phyloP scores from a whole-genome alignment of 2,113 vertebrate genomes.

The Lepisosteus osseus region DNA sequence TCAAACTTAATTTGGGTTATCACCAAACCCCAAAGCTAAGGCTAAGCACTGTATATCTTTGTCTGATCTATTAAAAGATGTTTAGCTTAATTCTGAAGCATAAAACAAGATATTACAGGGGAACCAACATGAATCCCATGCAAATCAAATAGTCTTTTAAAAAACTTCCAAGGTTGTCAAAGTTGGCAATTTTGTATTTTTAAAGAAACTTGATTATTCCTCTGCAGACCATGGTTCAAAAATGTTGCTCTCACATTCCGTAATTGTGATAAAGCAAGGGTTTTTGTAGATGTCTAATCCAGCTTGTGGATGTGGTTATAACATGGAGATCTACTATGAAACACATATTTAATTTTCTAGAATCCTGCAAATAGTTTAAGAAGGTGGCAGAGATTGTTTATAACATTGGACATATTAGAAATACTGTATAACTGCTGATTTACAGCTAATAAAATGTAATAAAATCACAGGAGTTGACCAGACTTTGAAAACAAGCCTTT shows the following conservation, averaged over 20 bases:
- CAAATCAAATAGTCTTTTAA: neutral
- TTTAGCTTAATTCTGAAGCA: slow-evolving; percentile 1
- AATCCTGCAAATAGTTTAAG: too few relatives aligned
- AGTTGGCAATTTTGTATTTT: neutral
- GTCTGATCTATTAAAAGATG: neutral
- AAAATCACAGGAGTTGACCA: too few relatives aligned
- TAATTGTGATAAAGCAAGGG: neutral
- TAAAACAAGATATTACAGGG: neutral
- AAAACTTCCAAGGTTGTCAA: neutral
- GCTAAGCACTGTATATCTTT: neutral
- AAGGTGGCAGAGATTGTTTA: too few relatives aligned
- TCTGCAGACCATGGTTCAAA: neutral
- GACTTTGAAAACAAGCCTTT: too few relatives aligned
- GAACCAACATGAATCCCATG: neutral
- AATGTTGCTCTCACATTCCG: neutral
- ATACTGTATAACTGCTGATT: too few relatives aligned
- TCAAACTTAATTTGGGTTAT: slow-evolving; percentile 6
- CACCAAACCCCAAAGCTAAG: neutral
- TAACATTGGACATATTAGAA: too few relatives aligned
- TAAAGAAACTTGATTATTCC: neutral
- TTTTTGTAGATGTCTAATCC: too few relatives aligned
- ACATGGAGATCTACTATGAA: too few relatives aligned
- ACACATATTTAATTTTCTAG: too few relatives aligned
- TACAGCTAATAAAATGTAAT: too few relatives aligned
- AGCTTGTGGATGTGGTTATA: too few relatives aligned